Evolutionary conservation across 2,113 vertebrate genomes (phyloP), one percentile per base, ranked within the genome.

Genomic region (Epinephelus cyanopodus): DNA sequence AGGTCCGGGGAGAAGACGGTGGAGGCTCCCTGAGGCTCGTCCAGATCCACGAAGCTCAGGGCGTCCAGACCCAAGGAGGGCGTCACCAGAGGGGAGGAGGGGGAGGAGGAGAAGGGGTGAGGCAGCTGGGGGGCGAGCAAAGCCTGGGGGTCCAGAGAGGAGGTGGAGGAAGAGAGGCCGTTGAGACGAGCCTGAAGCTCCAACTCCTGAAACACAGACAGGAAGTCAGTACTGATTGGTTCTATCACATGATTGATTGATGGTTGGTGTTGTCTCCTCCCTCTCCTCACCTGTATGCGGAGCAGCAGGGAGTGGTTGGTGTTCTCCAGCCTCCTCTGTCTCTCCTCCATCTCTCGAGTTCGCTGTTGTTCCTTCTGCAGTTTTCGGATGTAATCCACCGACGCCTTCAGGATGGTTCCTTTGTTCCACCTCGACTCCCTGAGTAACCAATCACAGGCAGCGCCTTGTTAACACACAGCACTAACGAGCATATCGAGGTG

Each of bases 401-500:
- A 98, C 0, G 97, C 97, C 87, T 98, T 98, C 76, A 98, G 90
- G 87, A 98, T 98, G 54, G 96, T 98, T 8, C 97, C 97, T 84
- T 98, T 98, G 90, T 98, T 98, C 97, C 97, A 98, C 74, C 97
- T 95, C 82, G 94, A 95, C 77, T 98, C 97, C 82, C 97, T 98
- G 89, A 53, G 68, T 29, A 42, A 76, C 15, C 86, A 87, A 80
- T 84, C 78, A 82, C 50, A 92, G 62, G 63, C 47, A 47, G 4
- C 0, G 53, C 75, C 77, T 79, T n/a, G 8, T 86, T 87, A 90
- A 56, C 37, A 29, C 60, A 14, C 23, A 37, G 27, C 17, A 52
- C 37, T 42, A 69, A 66, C 1, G 10, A 37, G 65, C 47, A 9
- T 56, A 37, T 18, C 6, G 57, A 63, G 33, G 6, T 37, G 33